A percentile compares a stretch with the other conserved stretches of the same genome.
Evolutionary conservation across 2,113 vertebrate species (phyloP).

Genomic region (Mormyrus iriodes): DNA sequence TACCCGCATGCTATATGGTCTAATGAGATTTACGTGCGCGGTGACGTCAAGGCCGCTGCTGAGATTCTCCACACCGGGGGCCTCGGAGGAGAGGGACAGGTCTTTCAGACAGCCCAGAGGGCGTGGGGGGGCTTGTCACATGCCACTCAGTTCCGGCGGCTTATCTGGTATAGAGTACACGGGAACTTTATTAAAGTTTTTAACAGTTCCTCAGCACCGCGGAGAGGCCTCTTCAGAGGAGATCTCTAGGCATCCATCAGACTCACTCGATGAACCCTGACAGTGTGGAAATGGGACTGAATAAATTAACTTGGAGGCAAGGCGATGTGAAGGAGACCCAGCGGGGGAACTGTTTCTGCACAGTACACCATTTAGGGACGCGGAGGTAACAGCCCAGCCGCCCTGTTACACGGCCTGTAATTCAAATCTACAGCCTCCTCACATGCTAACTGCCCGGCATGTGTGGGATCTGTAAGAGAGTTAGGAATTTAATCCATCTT

Average conservation of each 20-base stretch:
- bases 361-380: neutral
- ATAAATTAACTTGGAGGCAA: slow-evolving; percentile 5
- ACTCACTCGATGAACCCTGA: slow-evolving; percentile 15
- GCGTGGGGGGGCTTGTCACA: neutral
- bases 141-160: neutral
- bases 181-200: slow-evolving; percentile 17
- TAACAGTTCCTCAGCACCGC: neutral
- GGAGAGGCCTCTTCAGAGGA: neutral
- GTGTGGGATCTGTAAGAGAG: neutral
- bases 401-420: neutral
- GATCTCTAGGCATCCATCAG: slow-evolving; percentile 24
- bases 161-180: neutral
- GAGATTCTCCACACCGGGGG: neutral
- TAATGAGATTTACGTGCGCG: neutral
- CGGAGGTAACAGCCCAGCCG: neutral
- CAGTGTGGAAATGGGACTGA: slow-evolving; percentile 21
- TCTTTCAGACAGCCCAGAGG: neutral
- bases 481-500: neutral
- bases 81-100: neutral
- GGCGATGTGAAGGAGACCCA: neutral
- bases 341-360: neutral
- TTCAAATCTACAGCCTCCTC: no score
- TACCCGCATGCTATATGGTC: neutral
- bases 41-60: neutral
- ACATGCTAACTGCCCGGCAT: neutral